These are phyloP conservation scores for Heterodera filipjevi DNA, from an alignment of 2,888 invertebrate genomes.

Conservation along the genomic window DNA sequence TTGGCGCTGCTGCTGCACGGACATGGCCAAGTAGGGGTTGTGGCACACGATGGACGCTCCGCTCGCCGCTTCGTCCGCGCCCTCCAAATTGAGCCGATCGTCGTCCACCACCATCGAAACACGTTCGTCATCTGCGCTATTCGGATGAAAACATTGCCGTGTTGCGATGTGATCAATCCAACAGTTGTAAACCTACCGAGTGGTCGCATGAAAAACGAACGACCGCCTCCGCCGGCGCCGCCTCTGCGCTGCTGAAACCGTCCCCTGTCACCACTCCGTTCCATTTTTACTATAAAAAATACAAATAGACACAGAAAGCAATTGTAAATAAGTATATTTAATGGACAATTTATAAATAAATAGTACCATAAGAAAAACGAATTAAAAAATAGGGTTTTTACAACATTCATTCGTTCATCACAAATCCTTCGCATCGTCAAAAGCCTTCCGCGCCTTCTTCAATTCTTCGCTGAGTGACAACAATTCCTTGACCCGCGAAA, in stretches of 20 bases:
- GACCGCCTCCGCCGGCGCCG: not conserved
- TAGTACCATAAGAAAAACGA: not conserved
- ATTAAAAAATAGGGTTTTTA: not conserved
- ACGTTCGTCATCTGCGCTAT: conserved; percentile 27
- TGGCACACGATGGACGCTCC: conserved; percentile 63
- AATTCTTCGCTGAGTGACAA: conserved; percentile 88
- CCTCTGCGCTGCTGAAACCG: not conserved
- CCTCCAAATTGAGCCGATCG: conserved; percentile 19
- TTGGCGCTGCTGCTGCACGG: conserved; percentile 81
- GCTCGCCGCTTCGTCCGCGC: conserved; percentile 14
- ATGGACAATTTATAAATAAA: not conserved
- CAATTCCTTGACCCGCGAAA: conserved; percentile 83
- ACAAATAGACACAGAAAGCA: no score
- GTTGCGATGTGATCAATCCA: not conserved
- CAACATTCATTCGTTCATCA: not conserved
- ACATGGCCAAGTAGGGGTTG: conserved; percentile 82
- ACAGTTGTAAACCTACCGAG: not conserved
- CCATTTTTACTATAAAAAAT: not conserved
- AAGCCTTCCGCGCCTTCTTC: conserved; percentile 96
- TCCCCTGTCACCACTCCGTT: not conserved
- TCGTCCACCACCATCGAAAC: conserved; percentile 27
- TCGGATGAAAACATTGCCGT: not conserved
- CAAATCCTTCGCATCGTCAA: conserved; percentile 76
- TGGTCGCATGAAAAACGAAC: conserved; percentile 2
- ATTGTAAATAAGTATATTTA: no score